A percentile compares a stretch with the other conserved stretches of the same genome.
phyloP scores from a whole-genome alignment of 2,797 vertebrate genomes.

The Hyperoplus lanceolatus region DNA sequence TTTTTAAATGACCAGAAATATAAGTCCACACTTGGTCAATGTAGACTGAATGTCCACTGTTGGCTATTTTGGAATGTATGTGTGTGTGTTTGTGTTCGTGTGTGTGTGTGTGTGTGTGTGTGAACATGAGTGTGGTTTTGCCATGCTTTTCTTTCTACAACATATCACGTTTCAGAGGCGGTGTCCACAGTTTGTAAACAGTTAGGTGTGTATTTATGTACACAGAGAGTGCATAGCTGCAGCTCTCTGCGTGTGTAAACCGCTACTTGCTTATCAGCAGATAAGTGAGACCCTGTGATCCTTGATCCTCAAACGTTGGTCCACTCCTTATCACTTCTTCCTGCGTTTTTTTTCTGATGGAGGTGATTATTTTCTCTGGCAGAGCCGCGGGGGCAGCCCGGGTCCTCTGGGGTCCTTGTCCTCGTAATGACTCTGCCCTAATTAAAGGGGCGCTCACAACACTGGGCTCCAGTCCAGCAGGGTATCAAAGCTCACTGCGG shows the following conservation, averaged over 20 bases:
- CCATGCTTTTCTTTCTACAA: slow-evolving; percentile 10
- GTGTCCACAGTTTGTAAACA: slow-evolving; percentile 51
- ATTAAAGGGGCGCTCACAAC: slow-evolving; percentile 64
- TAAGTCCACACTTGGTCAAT: too few species aligned
- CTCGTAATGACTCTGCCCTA: slow-evolving; percentile 61
- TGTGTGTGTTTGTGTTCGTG: slow-evolving; percentile 15
- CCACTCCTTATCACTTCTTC: slow-evolving; percentile 77
- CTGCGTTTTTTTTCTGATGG: slow-evolving; percentile 64
- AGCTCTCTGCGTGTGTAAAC: slow-evolving; percentile 29
- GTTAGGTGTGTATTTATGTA: slow-evolving; percentile 57
- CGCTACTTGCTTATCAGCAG: slow-evolving; percentile 30
- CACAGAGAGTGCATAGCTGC: slow-evolving; percentile 20
- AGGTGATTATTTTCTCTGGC: slow-evolving; percentile 65
- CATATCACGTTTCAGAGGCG: slow-evolving; percentile 29
- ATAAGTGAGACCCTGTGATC: slow-evolving; percentile 69
- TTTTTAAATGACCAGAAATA: too few species aligned
- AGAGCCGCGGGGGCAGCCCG: slow-evolving; percentile 23
- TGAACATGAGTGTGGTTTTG: slow-evolving; percentile 6
- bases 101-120: slow-evolving; percentile 12
- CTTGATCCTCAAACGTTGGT: slow-evolving; percentile 69
- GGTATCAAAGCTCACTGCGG: slow-evolving; percentile 65
- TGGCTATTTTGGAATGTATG: neutral
- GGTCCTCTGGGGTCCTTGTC: slow-evolving; percentile 68
- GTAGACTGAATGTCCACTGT: too few species aligned
- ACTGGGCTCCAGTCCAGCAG: slow-evolving; percentile 47